Conservation (phyloP, 2,113 vertebrate genomes). For the Ciconia boyciana region DNA sequence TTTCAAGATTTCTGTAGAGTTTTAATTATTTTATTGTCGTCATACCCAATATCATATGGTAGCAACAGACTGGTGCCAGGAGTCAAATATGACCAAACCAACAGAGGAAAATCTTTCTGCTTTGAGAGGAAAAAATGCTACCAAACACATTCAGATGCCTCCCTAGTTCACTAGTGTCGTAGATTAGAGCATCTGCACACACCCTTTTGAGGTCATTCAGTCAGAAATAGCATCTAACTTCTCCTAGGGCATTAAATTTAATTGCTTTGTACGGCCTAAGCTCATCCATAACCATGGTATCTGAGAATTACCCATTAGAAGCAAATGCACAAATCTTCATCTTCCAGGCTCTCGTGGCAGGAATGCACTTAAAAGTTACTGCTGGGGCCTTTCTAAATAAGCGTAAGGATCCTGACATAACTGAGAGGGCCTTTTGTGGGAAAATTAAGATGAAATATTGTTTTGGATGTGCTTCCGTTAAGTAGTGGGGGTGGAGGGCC, state of each 20-base stretch:
- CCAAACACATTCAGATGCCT: not conserved
- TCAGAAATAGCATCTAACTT: slow-evolving; percentile 35
- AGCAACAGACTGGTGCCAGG: not conserved
- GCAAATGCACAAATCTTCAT: not conserved
- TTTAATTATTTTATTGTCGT: not conserved
- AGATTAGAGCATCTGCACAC: not conserved
- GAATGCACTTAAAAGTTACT: not conserved
- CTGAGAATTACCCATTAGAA: not conserved
- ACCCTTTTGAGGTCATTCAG: slow-evolving; percentile 21
- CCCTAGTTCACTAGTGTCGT: not conserved
- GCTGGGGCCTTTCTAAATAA: not conserved
- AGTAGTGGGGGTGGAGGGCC: not conserved
- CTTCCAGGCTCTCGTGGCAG: not conserved
- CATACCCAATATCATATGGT: not conserved
- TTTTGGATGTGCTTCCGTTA: not conserved
- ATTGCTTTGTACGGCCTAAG: not conserved
- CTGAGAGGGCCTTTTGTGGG: not conserved
- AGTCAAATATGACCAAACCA: not conserved
- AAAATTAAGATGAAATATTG: not conserved
- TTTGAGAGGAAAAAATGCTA: not conserved
- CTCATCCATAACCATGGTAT: not conserved
- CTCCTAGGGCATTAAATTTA: not conserved
- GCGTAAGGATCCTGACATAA: not conserved
- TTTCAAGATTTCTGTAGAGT: not conserved
- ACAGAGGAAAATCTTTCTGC: not conserved